Evolutionary conservation across 1,140 invertebrate species (phyloP).

Genomic region (Physella acuta): DNA sequence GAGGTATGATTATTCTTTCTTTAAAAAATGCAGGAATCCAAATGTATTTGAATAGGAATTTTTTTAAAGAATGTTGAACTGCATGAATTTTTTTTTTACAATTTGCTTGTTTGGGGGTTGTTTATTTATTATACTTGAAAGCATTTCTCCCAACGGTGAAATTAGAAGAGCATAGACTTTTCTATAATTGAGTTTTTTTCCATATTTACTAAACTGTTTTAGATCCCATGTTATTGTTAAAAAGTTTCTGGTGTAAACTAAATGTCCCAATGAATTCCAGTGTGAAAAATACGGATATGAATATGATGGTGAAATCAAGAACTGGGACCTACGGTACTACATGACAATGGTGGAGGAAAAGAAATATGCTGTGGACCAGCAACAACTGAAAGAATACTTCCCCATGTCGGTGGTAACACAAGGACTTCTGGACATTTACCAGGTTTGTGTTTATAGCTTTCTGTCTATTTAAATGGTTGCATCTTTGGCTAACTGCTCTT

Average conservation of each 20-base stretch:
- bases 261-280: conserved; percentile 40
- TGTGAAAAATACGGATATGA: conserved; percentile 60
- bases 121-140: too few species aligned
- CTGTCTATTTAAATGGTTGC: too few species aligned
- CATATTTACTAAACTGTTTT: too few species aligned
- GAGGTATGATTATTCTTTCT: conserved; percentile 59
- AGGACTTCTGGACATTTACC: conserved; percentile 64
- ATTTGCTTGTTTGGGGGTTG: too few species aligned
- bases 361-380: conserved; percentile 64
- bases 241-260: too few species aligned
- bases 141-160: too few species aligned
- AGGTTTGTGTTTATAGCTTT: conserved; percentile 45
- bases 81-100: neutral
- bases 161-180: too few species aligned
- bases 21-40: too few species aligned
- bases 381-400: conserved; percentile 64
- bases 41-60: neutral
- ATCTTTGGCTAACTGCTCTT: too few species aligned
- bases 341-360: conserved; percentile 62
- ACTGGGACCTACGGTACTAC: conserved; percentile 64
- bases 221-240: too few species aligned
- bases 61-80: neutral
- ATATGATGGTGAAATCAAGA: conserved; percentile 61
- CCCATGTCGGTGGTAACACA: conserved; percentile 63
- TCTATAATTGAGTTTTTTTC: too few species aligned